Evolutionary conservation across 2,797 vertebrate species (phyloP).

Genomic region (Lates japonicus): DNA sequence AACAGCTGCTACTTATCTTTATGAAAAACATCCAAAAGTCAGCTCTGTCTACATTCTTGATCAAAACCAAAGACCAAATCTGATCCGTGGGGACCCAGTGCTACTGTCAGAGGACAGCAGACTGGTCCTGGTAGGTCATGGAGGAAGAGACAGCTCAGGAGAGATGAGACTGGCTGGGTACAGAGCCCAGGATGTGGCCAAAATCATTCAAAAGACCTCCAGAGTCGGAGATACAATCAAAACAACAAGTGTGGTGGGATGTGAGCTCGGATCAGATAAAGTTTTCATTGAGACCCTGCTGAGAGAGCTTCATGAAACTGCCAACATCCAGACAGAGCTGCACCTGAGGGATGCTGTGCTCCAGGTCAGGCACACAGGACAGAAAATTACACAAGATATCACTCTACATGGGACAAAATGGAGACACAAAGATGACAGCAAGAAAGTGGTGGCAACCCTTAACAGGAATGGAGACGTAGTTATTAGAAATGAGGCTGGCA

Average conservation of each 20-base stretch:
- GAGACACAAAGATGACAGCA: conserved; percentile 55
- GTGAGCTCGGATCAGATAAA: conserved; percentile 60
- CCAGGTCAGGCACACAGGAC: conserved; percentile 58
- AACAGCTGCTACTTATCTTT: conserved; percentile 47
- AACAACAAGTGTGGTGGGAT: conserved; percentile 65
- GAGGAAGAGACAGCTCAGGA: neutral
- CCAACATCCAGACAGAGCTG: conserved; percentile 56
- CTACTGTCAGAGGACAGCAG: conserved; percentile 64
- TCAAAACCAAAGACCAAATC: conserved; percentile 39
- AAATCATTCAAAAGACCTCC: conserved; percentile 36
- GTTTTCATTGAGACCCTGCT: conserved; percentile 39
- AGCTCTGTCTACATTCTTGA: conserved; percentile 62
- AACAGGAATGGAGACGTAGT: conserved; percentile 25
- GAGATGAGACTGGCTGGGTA: conserved; percentile 47
- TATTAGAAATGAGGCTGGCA: conserved; percentile 27
- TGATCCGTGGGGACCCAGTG: conserved; percentile 32
- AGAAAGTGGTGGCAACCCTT: conserved; percentile 52
- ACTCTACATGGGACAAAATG: conserved; percentile 25
- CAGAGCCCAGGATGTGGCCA: conserved; percentile 23
- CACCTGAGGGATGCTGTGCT: conserved; percentile 38
- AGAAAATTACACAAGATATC: conserved; percentile 54
- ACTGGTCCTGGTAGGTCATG: conserved; percentile 71
- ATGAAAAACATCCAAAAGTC: conserved; percentile 51
- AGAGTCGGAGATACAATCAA: conserved; percentile 50
- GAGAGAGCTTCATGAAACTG: conserved; percentile 33